Percentiles rank a stretch among this genome's conserved stretches.
Conservation (phyloP, 92 coral and sea anemone species). For the Siderastrea siderea region DNA sequence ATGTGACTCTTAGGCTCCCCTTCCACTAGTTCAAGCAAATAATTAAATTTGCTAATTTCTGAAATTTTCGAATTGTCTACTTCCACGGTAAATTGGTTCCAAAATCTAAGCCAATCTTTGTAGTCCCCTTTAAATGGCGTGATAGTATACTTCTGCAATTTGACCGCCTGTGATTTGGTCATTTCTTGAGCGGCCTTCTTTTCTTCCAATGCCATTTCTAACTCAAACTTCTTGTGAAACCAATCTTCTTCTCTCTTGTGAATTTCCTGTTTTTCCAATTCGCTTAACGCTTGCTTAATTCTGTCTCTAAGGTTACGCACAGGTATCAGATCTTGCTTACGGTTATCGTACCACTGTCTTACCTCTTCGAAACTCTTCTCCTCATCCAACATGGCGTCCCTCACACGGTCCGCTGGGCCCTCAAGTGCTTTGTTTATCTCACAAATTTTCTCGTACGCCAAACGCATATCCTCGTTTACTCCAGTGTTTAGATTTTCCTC, state of each 20-base stretch:
- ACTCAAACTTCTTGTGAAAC: constrained; percentile 35
- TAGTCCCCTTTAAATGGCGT: constrained; percentile 69
- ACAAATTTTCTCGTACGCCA: constrained; percentile 45
- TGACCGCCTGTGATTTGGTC: constrained; percentile 18
- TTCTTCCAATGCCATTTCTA: constrained; percentile 28
- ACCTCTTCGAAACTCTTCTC: constrained; percentile 37
- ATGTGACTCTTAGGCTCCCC: constrained; percentile 41
- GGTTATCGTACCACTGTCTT: constrained; percentile 13
- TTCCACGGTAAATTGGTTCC: constrained; percentile 76
- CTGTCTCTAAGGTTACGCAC: constrained; percentile 34
- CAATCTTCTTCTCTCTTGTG: constrained; percentile 40
- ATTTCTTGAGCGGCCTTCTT: constrained; percentile 3
- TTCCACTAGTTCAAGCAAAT: constrained; percentile 47
- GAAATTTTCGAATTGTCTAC: constrained; percentile 50
- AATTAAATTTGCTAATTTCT: constrained; percentile 67
- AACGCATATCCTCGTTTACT: constrained; percentile 21
- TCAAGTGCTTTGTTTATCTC: constrained; percentile 39
- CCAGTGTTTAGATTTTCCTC: constrained; percentile 19
- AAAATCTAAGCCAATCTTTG: constrained; percentile 69
- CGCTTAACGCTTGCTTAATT: constrained; percentile 30
- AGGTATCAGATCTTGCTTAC: constrained; percentile 26
- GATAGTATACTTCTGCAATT: constrained; percentile 47
- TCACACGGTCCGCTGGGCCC: constrained; percentile 14
- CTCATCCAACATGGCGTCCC: constrained; percentile 27
- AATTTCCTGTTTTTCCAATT: constrained; percentile 20